Percentiles rank a stretch among this genome's conserved stretches.
phyloP scores from a whole-genome alignment of 2,888 invertebrate species.

The Morpho deidamia region DNA sequence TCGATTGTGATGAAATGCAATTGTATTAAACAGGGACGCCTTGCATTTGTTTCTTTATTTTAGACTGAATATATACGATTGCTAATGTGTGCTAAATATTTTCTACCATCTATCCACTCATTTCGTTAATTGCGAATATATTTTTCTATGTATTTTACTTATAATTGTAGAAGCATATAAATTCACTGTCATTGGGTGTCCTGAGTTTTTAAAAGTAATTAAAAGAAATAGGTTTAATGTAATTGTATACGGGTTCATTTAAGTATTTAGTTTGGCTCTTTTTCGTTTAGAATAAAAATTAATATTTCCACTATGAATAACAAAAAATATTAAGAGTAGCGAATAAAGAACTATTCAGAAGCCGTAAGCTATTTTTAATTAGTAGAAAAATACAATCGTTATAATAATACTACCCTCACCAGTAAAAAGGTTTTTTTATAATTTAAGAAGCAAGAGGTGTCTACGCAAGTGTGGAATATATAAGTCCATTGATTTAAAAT shows the following conservation, averaged over 20 bases:
- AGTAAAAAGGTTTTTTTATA: no score
- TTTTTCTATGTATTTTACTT: constrained; percentile 21
- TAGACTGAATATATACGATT: constrained; percentile 55
- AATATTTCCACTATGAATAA: no score
- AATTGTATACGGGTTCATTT: constrained; percentile 10
- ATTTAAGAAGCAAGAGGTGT: no score
- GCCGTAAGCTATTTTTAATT: no score
- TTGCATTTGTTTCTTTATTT: constrained; percentile 55
- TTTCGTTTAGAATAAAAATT: no score
- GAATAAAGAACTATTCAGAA: no score
- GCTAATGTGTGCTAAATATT: constrained; percentile 55
- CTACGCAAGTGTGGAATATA: no score
- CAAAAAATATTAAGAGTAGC: no score
- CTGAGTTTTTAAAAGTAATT: no score
- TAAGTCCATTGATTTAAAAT: no score
- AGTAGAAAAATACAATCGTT: no score
- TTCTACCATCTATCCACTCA: constrained; percentile 6
- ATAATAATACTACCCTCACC: no score
- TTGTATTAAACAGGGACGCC: constrained; percentile 39
- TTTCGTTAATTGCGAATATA: constrained; percentile 8
- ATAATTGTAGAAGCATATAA: background rate
- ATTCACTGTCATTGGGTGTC: background rate
- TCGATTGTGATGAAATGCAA: background rate
- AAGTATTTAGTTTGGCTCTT: background rate
- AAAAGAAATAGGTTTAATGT: background rate